Evolutionary conservation across 2,888 invertebrate genomes (phyloP).

Genomic region (Epiblema foenella): DNA sequence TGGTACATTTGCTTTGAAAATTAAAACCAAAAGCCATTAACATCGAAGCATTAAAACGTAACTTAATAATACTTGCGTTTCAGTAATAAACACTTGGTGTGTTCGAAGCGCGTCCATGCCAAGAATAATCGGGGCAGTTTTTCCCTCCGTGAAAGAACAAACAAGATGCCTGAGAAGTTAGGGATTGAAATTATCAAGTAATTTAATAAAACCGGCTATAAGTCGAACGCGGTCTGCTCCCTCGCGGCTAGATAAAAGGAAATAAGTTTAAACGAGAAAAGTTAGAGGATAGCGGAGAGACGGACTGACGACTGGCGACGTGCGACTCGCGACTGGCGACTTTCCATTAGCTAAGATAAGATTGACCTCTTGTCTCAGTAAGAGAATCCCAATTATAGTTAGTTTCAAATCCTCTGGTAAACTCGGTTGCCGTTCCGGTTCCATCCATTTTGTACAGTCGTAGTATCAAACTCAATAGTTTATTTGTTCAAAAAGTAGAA

Average conservation of each 20-base stretch:
- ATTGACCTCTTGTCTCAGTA: conserved; percentile 6
- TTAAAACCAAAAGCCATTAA: conserved; percentile 28
- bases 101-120: not conserved
- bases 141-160: conserved; percentile 60
- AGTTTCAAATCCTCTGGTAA: not conserved
- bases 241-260: conserved; percentile 73
- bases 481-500: too few relatives aligned
- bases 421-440: too few relatives aligned
- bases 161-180: conserved; percentile 62
- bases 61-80: conserved; percentile 31
- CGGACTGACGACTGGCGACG: conserved; percentile 20
- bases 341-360: conserved; percentile 13
- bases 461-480: too few relatives aligned
- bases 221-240: conserved; percentile 61
- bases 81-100: conserved; percentile 18
- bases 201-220: conserved; percentile 78
- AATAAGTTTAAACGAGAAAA: conserved; percentile 83
- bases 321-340: conserved; percentile 12
- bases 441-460: too few relatives aligned
- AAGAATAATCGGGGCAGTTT: conserved; percentile 46
- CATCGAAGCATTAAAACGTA: conserved; percentile 23
- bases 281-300: conserved; percentile 53
- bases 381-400: not conserved
- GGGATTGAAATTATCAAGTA: conserved; percentile 79
- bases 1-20: not conserved